These are phyloP conservation scores for Phrixothrix hirtus DNA, from an alignment of 2,888 invertebrate species.

Conservation along the genomic window DNA sequence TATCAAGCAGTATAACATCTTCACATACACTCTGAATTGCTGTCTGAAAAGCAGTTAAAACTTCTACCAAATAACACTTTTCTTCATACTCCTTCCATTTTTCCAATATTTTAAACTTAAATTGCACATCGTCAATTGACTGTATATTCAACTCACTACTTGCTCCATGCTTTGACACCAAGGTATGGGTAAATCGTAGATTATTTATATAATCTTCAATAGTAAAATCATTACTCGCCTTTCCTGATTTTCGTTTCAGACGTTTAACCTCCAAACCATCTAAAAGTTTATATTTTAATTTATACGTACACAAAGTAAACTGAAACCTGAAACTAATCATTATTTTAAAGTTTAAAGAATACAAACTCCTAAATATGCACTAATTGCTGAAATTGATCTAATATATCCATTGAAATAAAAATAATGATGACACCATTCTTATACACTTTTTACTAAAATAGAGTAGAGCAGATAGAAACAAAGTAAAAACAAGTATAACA, in stretches of 20 bases:
- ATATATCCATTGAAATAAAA: too few relatives aligned
- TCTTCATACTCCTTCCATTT: slow-evolving; percentile 47
- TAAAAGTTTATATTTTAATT: slow-evolving; percentile 41
- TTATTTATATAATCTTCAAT: slow-evolving; percentile 45
- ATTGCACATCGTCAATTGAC: slow-evolving; percentile 34
- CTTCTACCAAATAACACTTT: slow-evolving; percentile 53
- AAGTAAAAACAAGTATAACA: too few relatives aligned
- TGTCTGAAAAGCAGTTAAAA: slow-evolving; percentile 58
- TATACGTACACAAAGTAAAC: too few relatives aligned
- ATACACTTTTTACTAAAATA: too few relatives aligned
- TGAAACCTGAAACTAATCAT: too few relatives aligned
- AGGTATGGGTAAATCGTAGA: slow-evolving; percentile 43
- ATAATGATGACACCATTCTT: too few relatives aligned
- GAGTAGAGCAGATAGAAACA: too few relatives aligned
- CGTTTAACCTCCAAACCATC: slow-evolving; percentile 46
- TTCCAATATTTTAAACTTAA: slow-evolving; percentile 31
- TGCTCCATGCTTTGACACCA: slow-evolving; percentile 24
- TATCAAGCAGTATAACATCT: slow-evolving; percentile 61
- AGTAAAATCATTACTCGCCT: slow-evolving; percentile 35
- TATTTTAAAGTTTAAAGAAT: too few relatives aligned
- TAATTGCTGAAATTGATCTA: too few relatives aligned
- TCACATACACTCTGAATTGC: slow-evolving; percentile 62
- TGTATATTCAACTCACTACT: not conserved
- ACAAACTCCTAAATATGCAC: too few relatives aligned
- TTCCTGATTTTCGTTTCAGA: slow-evolving; percentile 50